Evolutionary conservation across 2,797 vertebrate species (phyloP), one percentile per base, ranked within the genome.

Genomic region (Semaprochilodus insignis): DNA sequence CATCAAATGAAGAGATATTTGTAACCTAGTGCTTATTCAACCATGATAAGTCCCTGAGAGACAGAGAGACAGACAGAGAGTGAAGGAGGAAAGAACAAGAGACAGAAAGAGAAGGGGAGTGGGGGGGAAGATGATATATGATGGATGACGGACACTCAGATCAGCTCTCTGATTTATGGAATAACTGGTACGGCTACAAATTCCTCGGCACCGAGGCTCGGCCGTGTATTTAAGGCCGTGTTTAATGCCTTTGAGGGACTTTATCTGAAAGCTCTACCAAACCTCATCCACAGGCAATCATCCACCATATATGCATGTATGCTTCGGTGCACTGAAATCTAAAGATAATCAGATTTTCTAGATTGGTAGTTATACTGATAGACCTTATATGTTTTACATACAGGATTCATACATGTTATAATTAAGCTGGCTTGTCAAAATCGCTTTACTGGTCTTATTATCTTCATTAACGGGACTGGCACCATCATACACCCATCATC

Each of bases 1-100:
- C 8, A 44, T 55, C 44, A 54, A 82, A 85, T 69, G 62, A 81
- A 73, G 80, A 80, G 10, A 25, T 81, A 85, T 86, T 85, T 78
- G 77, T 78, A 71, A 62, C 27, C 21, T n/a, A 19, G 54, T 78
- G 63, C 25, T 63, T 75, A 62, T 65, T 76, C 78, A 25, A 65
- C 55, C 48, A 57, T 52, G 65, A 81, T 71, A 80, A 81, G 83
- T 67, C 71, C 69, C 44, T 73, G 67, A 78, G 80, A 87, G 78
- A 87, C 62, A 63, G 67, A 78, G 80, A 87, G 78, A 87, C 62
- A 63, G 52, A 79, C 34, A 75, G 66, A 62, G 27, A 72, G 23
- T 51, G 62, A 80, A 13, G 59, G 55, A 55, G 70, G 36, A 80
- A 10, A 6, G 11, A 48, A 77, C 63, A 34, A 71, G 48, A 57